Evolutionary conservation across 2,113 vertebrate genomes (phyloP).

Genomic region (Ancistrus triradiatus): DNA sequence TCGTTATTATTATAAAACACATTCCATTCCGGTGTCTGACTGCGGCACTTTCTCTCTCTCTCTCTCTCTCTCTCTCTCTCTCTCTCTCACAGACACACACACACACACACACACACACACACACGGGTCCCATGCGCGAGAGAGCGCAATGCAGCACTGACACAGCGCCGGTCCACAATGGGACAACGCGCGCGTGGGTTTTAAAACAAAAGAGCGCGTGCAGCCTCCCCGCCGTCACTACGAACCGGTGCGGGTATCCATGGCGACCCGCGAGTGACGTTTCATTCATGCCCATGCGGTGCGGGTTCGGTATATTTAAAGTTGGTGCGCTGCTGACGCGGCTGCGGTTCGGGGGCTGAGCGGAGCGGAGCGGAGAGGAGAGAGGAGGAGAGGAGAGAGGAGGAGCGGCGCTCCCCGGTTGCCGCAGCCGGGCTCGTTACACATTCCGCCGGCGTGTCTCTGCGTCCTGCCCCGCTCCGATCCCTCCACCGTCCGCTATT

Average conservation of each 20-base stretch:
- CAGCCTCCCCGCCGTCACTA: no score
- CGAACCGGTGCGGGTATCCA: no score
- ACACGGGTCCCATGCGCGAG: slow-evolving; percentile 22
- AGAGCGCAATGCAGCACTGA: slow-evolving; percentile 42
- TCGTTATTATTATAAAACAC: no score
- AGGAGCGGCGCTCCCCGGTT: background rate
- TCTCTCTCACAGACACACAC: slow-evolving; percentile 3
- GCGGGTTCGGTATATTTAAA: no score
- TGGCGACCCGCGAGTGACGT: no score
- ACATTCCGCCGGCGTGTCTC: slow-evolving; percentile 25
- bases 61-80: no score
- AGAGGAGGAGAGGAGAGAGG: slow-evolving; percentile 2
- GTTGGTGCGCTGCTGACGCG: no score
- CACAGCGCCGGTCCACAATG: slow-evolving; percentile 42
- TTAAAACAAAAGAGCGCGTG: background rate
- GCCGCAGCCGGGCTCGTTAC: slow-evolving; percentile 28
- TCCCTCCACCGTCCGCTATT: slow-evolving; percentile 15
- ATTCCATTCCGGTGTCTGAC: no score
- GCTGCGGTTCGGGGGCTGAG: no score
- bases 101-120: slow-evolving; percentile 30
- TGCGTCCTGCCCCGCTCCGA: slow-evolving; percentile 36
- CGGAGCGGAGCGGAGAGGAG: background rate
- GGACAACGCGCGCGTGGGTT: background rate
- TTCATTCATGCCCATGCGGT: no score
- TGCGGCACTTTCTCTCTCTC: no score